phyloP scores from a whole-genome alignment of 2,888 invertebrate species.

The Matsumyia berberina region DNA sequence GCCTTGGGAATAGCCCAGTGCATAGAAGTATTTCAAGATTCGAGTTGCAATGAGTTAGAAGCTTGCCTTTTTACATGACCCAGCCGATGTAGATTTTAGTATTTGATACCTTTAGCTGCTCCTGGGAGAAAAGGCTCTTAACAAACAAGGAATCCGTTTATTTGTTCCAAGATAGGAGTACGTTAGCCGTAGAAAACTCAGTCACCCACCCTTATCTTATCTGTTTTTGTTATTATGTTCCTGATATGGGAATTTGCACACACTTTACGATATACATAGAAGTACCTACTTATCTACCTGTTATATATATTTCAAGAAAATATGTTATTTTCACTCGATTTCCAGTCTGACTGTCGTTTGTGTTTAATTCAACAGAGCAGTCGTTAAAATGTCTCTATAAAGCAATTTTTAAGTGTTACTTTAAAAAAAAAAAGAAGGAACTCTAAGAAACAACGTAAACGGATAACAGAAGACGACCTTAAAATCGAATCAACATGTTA shows the following conservation, averaged over 20 bases:
- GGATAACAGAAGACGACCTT: neutral
- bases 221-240: slow-evolving; percentile 19
- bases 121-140: too few species aligned
- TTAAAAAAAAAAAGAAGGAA: neutral
- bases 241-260: slow-evolving; percentile 65
- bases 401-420: slow-evolving; percentile 2
- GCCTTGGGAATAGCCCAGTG: too few species aligned
- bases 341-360: slow-evolving; percentile 52
- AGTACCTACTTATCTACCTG: slow-evolving; percentile 31
- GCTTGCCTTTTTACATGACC: too few species aligned
- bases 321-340: slow-evolving; percentile 40
- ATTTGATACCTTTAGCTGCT: too few species aligned
- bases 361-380: slow-evolving; percentile 34
- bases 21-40: too few species aligned
- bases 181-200: too few species aligned
- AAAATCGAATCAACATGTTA: slow-evolving; percentile 51
- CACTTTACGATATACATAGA: slow-evolving; percentile 56
- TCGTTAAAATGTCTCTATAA: slow-evolving; percentile 59
- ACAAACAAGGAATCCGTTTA: too few species aligned
- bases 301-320: slow-evolving; percentile 6
- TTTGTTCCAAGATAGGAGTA: too few species aligned
- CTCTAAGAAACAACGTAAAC: neutral
- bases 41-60: too few species aligned
- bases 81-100: too few species aligned
- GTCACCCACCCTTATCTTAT: too few species aligned